phyloP scores from a whole-genome alignment of 2,888 invertebrate genomes.

The Actias luna region DNA sequence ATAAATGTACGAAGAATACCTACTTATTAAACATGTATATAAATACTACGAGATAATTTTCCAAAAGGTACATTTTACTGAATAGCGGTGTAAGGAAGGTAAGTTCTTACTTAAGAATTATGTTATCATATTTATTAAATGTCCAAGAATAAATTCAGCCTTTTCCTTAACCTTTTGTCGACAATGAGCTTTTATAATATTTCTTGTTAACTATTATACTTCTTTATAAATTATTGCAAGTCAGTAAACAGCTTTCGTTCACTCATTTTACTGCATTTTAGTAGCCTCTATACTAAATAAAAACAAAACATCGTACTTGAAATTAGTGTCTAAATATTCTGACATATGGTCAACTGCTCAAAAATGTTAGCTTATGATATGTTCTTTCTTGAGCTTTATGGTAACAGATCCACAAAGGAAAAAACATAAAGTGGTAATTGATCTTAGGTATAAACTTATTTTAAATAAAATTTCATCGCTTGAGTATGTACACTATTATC shows the following conservation, averaged over 20 bases:
- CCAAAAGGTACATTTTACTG: neutral
- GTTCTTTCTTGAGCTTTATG: slow-evolving; percentile 73
- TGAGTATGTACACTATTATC: slow-evolving; percentile 68
- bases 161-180: neutral
- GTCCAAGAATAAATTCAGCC: neutral
- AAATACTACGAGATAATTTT: neutral
- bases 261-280: slow-evolving; percentile 40
- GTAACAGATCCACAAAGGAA: slow-evolving; percentile 64
- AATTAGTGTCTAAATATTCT: slow-evolving; percentile 22
- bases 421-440: slow-evolving; percentile 30
- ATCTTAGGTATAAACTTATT: slow-evolving; percentile 38
- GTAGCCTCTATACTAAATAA: slow-evolving; percentile 39
- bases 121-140: slow-evolving; percentile 13
- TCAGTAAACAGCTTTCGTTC: slow-evolving; percentile 18
- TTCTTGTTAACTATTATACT: neutral
- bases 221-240: neutral
- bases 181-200: neutral
- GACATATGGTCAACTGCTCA: slow-evolving; percentile 35
- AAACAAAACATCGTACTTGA: slow-evolving; percentile 3
- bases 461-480: slow-evolving; percentile 55
- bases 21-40: neutral
- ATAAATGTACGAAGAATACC: neutral
- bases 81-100: neutral
- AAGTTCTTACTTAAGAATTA: slow-evolving; percentile 6
- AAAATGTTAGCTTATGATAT: slow-evolving; percentile 58